Evolutionary conservation across 2,113 vertebrate species (phyloP), one percentile per base, ranked within the genome.

Genomic region (Choloepus hoffmanni): DNA sequence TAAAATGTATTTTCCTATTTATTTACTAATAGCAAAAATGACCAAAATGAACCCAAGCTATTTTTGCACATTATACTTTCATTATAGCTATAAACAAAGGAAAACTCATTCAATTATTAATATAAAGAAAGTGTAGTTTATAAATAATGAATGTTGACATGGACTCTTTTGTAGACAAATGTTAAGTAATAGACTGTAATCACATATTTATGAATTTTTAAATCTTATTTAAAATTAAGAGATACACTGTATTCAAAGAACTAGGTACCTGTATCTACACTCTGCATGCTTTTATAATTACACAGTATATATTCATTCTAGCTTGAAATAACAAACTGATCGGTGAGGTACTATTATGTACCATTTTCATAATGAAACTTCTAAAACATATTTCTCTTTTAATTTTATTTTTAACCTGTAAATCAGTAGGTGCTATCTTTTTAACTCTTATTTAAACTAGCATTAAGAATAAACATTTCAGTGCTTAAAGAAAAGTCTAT

Each of bases 91-190:
- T 58, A 7, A 70, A 60, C 6, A 58, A 12, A 19, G 33, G 53
- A n/a, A 55, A 60, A 48, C 2, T 18, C 48, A 78, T 68, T 88
- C 43, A 76, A 87, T 82, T 92, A 82, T 45, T 83, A 95, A 88
- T 76, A 15, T 36, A 55, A 18, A 83, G 19, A 33, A 74, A 9
- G 6, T 15, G 9, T 11, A 45, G 16, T 4, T 77, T 28, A 24
- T 40, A 77, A 95, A 50, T 68, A 58, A 67, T 67, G 50, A 85
- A 40, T 30, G 33, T 43, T 33, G 65, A 26, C 50, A 62, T 33
- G 21, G 11, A 5, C n/a, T 70, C 24, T 43, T 28, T 1, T 12
- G 43, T 33, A 16, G 2, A 4, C 33, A 62, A 62, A 77, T n/a
- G 6, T 11, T 26, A 70, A 92, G n/a, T 14, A 50, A 50, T 19